Percentiles rank a stretch among this genome's conserved stretches.
Conservation (phyloP, 2,113 vertebrate species). For the Ariopsis seemanni region DNA sequence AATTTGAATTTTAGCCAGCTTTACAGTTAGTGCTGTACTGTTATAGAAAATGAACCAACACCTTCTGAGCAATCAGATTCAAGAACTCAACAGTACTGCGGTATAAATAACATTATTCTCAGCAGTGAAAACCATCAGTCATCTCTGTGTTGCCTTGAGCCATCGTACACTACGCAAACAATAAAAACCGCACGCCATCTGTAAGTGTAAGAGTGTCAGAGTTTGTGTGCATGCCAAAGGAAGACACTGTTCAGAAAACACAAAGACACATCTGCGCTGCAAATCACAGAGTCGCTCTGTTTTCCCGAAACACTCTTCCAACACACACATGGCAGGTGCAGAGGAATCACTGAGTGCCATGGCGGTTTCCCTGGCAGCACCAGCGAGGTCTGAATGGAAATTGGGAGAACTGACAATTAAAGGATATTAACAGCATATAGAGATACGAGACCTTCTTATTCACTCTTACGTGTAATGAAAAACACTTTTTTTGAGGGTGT, state of each 20-base stretch:
- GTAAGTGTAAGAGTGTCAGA: conserved; percentile 14
- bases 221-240: conserved; percentile 7
- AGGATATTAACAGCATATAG: background rate
- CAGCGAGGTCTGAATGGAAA: background rate
- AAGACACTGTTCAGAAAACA: conserved; percentile 42
- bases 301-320: conserved; percentile 25
- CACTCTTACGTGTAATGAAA: background rate
- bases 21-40: background rate
- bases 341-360: conserved; percentile 6
- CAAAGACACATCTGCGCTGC: conserved; percentile 52
- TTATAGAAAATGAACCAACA: background rate
- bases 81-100: background rate
- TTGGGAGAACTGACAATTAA: background rate
- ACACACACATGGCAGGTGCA: conserved; percentile 38
- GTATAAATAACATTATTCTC: background rate
- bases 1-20: background rate
- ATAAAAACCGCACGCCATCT: background rate
- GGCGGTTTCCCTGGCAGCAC: conserved; percentile 14
- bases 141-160: conserved; percentile 14
- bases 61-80: background rate
- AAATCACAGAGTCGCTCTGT: conserved; percentile 51
- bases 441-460: conserved; percentile 2
- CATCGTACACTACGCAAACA: background rate
- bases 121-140: background rate
- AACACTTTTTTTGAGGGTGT: conserved; percentile 1